These are phyloP conservation scores for Pseudorectes ferrugineus DNA, from an alignment of 2,113 vertebrate genomes.

Conservation along the genomic window DNA sequence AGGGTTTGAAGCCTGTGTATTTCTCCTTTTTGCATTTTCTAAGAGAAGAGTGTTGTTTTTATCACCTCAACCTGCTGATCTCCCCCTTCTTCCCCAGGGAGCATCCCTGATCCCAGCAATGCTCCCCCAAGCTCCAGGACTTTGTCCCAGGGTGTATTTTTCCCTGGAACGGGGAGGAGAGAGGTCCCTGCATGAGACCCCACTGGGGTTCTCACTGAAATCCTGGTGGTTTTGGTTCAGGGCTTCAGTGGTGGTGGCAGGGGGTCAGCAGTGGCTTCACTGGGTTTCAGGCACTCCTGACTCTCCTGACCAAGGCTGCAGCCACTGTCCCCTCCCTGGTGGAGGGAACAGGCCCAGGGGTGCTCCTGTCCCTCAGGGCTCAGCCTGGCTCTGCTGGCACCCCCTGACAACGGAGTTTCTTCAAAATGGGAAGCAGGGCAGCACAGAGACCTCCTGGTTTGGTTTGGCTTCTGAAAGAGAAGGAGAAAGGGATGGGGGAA, in stretches of 20 bases:
- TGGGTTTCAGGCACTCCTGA: not conserved
- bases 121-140: not conserved
- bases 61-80: not conserved
- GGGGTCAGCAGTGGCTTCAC: accelerated
- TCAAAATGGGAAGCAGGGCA: accelerated
- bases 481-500: not conserved
- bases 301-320: not conserved
- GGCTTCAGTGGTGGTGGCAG: not conserved
- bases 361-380: not conserved
- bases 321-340: not conserved
- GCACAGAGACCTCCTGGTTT: not conserved
- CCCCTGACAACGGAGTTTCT: not conserved
- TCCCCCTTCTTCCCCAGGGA: accelerated
- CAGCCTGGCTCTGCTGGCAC: not conserved
- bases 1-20: not conserved
- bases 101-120: not conserved
- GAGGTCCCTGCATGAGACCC: not conserved
- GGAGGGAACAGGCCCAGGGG: not conserved
- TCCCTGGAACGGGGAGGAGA: not conserved
- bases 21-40: not conserved
- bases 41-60: not conserved
- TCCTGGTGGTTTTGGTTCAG: not conserved
- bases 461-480: not conserved
- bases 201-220: not conserved
- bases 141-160: not conserved